Evolutionary conservation across 1,140 invertebrate species (phyloP).

Genomic region (Frieseomelitta varia): DNA sequence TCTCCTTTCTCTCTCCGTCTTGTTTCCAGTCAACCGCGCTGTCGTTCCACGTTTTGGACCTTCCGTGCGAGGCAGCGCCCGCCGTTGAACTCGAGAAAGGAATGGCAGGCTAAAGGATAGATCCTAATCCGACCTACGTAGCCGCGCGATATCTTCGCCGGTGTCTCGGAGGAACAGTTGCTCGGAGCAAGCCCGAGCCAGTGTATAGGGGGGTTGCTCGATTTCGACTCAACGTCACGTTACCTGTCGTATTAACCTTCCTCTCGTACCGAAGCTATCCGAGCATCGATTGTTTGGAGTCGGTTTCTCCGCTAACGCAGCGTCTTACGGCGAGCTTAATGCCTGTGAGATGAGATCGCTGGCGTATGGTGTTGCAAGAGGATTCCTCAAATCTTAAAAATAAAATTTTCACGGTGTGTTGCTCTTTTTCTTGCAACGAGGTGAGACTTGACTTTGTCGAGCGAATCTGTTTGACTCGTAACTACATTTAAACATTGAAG

Average conservation of each 20-base stretch:
- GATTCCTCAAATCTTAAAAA: background rate
- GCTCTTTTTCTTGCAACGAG: background rate
- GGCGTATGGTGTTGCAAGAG: background rate
- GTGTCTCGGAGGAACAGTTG: constrained; percentile 66
- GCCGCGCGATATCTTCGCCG: constrained; percentile 70
- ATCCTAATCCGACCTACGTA: constrained; percentile 77
- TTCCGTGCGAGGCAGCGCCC: constrained; percentile 51
- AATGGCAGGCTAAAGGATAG: constrained; percentile 71
- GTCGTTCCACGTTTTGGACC: background rate
- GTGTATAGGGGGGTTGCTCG: constrained; percentile 51
- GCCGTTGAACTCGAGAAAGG: constrained; percentile 61
- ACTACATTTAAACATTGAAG: too few species aligned
- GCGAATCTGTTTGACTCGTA: background rate
- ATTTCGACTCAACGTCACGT: constrained; percentile 76
- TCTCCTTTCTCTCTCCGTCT: constrained; percentile 3
- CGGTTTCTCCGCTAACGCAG: background rate
- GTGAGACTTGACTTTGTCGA: background rate
- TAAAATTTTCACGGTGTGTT: background rate
- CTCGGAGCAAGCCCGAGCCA: constrained; percentile 17
- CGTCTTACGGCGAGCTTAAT: background rate
- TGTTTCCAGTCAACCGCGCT: background rate
- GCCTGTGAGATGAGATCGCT: background rate
- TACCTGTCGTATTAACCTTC: constrained; percentile 75
- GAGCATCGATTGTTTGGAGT: constrained; percentile 51
- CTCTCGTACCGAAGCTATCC: constrained; percentile 36